Base-by-base conservation (phyloP, 1,140 invertebrate species). In the Oncopeltus fasciatus region DNA sequence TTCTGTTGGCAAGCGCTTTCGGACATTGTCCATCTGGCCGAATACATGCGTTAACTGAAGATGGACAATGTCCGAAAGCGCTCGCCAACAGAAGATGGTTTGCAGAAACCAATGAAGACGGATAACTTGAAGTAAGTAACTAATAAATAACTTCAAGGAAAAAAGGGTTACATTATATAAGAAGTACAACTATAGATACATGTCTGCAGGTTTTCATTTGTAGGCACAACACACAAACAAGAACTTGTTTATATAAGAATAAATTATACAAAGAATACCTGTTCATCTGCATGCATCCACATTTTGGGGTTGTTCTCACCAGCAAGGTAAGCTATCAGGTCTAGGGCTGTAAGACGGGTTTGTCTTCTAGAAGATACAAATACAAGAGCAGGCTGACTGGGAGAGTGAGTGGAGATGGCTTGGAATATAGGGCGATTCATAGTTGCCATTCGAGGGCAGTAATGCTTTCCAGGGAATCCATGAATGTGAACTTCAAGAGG, bases 401-500 rank as follows among this genome's bases (percentile, higher is more conserved):
- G 92, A 0, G 95, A 95, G 74, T 98, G 90, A 60, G 90, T 86
- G 58, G 86, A 82, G 64, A 99, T 97, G 1, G 92, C 92, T 77
- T 95, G 88, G 75, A 92, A 99, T 2, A 91, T 88, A n/a, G 97
- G 95, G 70, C 95, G 91, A 75, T 99, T 99, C 97, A 99, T 99
- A 0, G 94, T 92, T 38, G 95, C 90, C 97, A 99, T 99, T 62
- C 97, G 81, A 0, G 97, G 96, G 73, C 97, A 99, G 75, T 99
- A 99, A 74, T 99, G 93, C 69, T 97, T 94, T 0, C 93, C 95
- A 1, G 92, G 85, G 73, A 92, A 97, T 0, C 94, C 94, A 61
- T 83, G 78, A 61, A 96, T 91, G 70, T 97, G 93, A 29, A 98
- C 93, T 76, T 97, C 91, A 28, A 99, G 76, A 3, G 95, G 96